A percentile compares a stretch with the other conserved stretches of the same genome.
Evolutionary conservation across 2,113 vertebrate genomes (phyloP).

Genomic region (Trichomycterus rosablanca): DNA sequence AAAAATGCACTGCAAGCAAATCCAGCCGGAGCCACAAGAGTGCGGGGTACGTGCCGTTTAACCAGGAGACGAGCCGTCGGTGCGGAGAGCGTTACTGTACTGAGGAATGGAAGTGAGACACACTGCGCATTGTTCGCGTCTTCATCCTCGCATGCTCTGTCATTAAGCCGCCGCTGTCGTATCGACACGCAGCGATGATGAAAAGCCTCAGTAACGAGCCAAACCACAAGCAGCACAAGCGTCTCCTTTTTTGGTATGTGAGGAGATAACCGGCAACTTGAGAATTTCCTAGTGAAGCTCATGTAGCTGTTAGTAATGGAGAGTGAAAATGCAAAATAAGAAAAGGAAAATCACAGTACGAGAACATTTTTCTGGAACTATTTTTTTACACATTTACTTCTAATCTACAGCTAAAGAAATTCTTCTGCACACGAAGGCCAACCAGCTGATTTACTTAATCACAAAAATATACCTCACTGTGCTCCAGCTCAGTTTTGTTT

Average conservation of each 20-base stretch:
- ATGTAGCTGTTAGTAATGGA: conserved; percentile 11
- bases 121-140: background rate
- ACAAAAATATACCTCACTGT: too few relatives aligned
- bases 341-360: too few relatives aligned
- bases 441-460: too few relatives aligned
- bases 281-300: conserved; percentile 6
- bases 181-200: conserved; percentile 30
- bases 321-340: background rate
- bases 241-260: conserved; percentile 29
- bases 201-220: conserved; percentile 10
- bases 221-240: conserved; percentile 1
- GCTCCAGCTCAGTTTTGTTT: too few relatives aligned
- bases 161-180: conserved; percentile 25
- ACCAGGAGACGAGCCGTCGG: conserved; percentile 2
- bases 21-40: background rate
- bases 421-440: too few relatives aligned
- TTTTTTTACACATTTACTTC: too few relatives aligned
- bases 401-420: too few relatives aligned
- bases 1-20: background rate
- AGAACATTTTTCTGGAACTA: too few relatives aligned
- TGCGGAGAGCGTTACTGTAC: conserved; percentile 4
- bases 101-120: conserved; percentile 34
- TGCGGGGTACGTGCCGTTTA: background rate
- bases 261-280: too few relatives aligned
- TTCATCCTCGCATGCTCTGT: conserved; percentile 18